These are phyloP conservation scores for Dinoponera quadriceps DNA, from an alignment of 1,140 invertebrate genomes.

Conservation along the genomic window DNA sequence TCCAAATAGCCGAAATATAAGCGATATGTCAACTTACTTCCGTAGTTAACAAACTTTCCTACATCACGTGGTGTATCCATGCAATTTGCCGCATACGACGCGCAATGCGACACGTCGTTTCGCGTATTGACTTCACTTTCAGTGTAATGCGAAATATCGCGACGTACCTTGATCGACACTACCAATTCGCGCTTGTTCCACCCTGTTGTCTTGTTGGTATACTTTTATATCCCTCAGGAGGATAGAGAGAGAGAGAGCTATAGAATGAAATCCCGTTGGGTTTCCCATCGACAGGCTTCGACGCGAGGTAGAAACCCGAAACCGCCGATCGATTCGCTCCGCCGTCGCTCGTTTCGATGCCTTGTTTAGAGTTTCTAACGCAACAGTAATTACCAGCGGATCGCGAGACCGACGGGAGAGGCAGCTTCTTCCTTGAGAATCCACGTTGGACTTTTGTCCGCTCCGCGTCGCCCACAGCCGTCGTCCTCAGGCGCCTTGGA, in stretches of 20 bases:
- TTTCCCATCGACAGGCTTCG: conserved; percentile 18
- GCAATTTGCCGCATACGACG: conserved; percentile 19
- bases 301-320: conserved; percentile 43
- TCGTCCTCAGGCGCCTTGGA: neutral
- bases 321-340: conserved; percentile 59
- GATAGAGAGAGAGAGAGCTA: no score
- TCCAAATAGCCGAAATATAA: neutral
- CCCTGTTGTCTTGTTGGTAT: neutral
- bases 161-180: neutral
- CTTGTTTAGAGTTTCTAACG: conserved; percentile 54
- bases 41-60: no score
- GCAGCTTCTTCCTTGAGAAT: conserved; percentile 13
- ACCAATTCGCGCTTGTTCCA: conserved; percentile 36
- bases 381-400: conserved; percentile 68
- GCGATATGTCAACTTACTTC: neutral
- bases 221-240: conserved; percentile 37
- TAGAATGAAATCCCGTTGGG: conserved; percentile 14
- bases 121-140: conserved; percentile 36
- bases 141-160: conserved; percentile 31
- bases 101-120: conserved; percentile 23
- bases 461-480: neutral
- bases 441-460: conserved; percentile 55
- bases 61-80: conserved; percentile 7
- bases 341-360: conserved; percentile 52
- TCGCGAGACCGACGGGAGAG: conserved; percentile 56